These are phyloP conservation scores for Scrobipalpa costella DNA, from an alignment of 2,888 invertebrate genomes.

Conservation along the genomic window DNA sequence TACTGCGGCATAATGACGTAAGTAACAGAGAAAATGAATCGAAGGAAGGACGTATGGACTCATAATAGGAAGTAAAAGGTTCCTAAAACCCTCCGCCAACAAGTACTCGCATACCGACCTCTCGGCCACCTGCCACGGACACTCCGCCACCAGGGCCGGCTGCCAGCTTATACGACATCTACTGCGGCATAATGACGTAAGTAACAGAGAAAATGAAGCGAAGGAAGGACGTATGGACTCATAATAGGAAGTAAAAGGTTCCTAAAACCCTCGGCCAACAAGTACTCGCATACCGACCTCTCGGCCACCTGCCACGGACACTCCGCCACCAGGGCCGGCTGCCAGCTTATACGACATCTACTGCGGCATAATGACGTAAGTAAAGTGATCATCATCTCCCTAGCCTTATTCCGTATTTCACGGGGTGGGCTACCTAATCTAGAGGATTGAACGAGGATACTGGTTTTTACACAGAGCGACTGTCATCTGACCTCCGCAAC, in stretches of 20 bases:
- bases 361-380: conserved; percentile 84
- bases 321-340: conserved; percentile 84
- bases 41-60: no score
- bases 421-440: no score
- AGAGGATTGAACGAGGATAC: no score
- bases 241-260: no score
- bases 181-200: conserved; percentile 83
- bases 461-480: no score
- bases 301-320: conserved; percentile 80
- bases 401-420: no score
- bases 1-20: conserved; percentile 85
- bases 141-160: conserved; percentile 84
- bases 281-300: conserved; percentile 90
- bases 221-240: no score
- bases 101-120: conserved; percentile 93
- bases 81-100: conserved; percentile 92
- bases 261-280: conserved; percentile 86
- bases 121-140: conserved; percentile 77
- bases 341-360: conserved; percentile 88
- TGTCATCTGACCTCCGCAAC: no score
- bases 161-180: conserved; percentile 89
- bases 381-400: no score
- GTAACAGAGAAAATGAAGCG: no score
- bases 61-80: no score
- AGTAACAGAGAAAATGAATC: no score